These are phyloP conservation scores for Indri indri DNA, from an alignment of 2,113 vertebrate species.

Conservation along the genomic window DNA sequence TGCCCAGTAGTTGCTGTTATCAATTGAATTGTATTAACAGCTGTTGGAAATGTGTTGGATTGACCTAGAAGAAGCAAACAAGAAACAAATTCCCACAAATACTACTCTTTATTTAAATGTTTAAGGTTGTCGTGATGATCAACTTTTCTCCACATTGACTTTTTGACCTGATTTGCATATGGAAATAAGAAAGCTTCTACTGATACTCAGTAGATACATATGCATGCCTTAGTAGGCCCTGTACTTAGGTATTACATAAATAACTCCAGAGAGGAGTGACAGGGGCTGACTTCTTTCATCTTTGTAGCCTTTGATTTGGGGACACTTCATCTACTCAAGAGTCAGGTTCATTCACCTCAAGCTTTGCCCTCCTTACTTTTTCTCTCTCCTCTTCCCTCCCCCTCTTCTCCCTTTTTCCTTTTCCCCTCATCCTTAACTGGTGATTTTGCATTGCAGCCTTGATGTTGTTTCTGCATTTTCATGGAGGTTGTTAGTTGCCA, in stretches of 20 bases:
- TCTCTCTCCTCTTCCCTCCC: neutral
- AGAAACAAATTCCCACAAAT: neutral
- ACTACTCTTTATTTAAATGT: neutral
- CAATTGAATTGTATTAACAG: neutral
- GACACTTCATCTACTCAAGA: neutral
- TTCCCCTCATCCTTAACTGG: neutral
- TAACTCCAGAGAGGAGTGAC: neutral
- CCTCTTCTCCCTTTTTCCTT: neutral
- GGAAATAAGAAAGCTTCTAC: neutral
- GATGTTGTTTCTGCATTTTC: neutral
- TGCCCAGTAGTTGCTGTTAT: neutral
- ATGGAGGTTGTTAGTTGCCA: neutral
- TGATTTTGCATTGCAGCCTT: neutral
- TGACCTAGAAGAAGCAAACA: constrained; percentile 36
- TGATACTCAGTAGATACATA: neutral
- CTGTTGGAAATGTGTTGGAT: neutral
- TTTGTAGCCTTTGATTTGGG: neutral
- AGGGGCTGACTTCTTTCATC: neutral
- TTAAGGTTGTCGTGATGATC: neutral
- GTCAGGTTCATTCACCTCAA: neutral
- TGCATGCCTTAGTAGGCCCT: neutral
- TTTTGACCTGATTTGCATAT: neutral
- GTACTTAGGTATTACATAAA: neutral
- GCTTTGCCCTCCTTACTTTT: constrained; percentile 66
- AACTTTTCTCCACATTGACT: neutral